Base-by-base conservation (phyloP, 2,113 vertebrate genomes). In the Scomber colias region DNA sequence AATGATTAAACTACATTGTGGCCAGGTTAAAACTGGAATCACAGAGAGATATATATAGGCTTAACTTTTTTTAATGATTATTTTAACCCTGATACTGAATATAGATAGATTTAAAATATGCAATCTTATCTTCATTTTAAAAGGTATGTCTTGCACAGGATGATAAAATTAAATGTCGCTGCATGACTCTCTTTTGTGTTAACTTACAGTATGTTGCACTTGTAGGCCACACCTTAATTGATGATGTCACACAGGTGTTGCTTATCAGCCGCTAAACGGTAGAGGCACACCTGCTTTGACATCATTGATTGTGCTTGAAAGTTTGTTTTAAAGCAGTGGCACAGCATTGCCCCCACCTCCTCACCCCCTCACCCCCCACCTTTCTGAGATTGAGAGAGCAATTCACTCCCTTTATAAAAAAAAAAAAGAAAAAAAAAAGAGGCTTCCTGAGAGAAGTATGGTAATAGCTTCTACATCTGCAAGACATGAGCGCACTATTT, bases 171-270 rank as follows among this genome's bases (percentile, higher is more conserved):
- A 55, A 8, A 40, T 11, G 0, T 35, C 31, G 9, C 24, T 3
- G 11, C 1, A 1, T 27, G 14, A 5, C 14, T 55, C 8, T 13
- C 1, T 61, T 69, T 40, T 4, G 1, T 4, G 31, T 65, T 1
- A 67, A 49, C 10, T 11, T 11, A 11, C 6, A 46, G 5, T 8
- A 12, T 55, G 62, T 5, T 19, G 8, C 0, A 4, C 13, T 14
- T 12, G 56, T 69, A 21, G 44, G 53, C 59, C 56, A 24, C 56
- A 30, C 75, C 71, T 49, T 50, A 9, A 56, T 44, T 61, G 55
- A 14, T 73, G 53, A 69, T 65, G 64, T 81, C 75, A 77, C 79
- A n/a, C 80, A 90, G 84, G 80, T 90, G 75, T 69, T 27, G 40
- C 45, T 11, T 8, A 17, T 85, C 60, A 65, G 60, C 21, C 62